A percentile compares a stretch with the other conserved stretches of the same genome.
Evolutionary conservation across 2,797 vertebrate species (phyloP).

Genomic region (Orestias chungarensis): DNA sequence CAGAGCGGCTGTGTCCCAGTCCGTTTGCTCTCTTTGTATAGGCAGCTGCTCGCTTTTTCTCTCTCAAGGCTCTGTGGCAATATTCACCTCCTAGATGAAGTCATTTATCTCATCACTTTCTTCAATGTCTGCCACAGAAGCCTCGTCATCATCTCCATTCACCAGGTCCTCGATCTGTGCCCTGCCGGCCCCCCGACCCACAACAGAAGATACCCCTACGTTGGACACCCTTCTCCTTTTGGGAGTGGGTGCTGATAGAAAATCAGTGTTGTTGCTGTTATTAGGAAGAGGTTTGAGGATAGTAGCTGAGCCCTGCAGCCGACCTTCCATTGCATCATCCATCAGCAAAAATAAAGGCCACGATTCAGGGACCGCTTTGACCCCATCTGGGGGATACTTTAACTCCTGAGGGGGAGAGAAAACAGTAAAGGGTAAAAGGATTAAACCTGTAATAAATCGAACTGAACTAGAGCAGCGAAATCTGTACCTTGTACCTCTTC

Average conservation of each 20-base stretch:
- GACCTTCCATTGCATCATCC: conserved; percentile 72
- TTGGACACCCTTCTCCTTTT: conserved; percentile 50
- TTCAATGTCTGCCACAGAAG: conserved; percentile 3
- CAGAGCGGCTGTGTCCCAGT: conserved; percentile 64
- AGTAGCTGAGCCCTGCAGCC: conserved; percentile 55
- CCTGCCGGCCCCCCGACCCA: neutral
- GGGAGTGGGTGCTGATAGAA: conserved; percentile 43
- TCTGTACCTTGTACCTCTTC: conserved; percentile 75
- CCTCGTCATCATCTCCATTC: conserved; percentile 36
- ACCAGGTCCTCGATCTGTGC: conserved; percentile 61
- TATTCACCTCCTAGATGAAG: conserved; percentile 61
- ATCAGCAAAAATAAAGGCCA: conserved; percentile 75
- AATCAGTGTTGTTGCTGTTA: conserved; percentile 31
- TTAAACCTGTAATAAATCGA: neutral
- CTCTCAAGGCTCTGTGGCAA: conserved; percentile 46
- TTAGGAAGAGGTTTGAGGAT: conserved; percentile 37
- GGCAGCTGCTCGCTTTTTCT: neutral
- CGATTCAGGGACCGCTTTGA: conserved; percentile 58
- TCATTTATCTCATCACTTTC: conserved; percentile 31
- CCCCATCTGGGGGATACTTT: conserved; percentile 68
- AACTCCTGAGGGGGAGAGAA: conserved; percentile 60
- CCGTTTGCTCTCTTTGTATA: conserved; percentile 6
- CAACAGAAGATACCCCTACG: neutral
- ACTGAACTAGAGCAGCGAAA: neutral
- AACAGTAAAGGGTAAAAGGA: neutral